Conservation (phyloP, 2,113 vertebrate genomes). For the Macaca nemestrina region DNA sequence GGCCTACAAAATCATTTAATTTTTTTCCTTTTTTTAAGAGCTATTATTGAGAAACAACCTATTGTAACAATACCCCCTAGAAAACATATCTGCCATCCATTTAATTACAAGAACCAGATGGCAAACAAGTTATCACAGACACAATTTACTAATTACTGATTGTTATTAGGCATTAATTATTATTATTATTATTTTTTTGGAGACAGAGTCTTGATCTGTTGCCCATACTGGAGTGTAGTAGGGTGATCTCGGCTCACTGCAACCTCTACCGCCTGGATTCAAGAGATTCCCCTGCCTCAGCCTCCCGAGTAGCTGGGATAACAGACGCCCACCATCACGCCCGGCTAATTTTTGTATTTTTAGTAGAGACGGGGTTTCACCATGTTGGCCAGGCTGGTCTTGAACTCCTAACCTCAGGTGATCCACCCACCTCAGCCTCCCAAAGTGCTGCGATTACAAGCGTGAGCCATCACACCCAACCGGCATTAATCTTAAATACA, state of each 20-base stretch:
- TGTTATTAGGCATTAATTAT: background rate
- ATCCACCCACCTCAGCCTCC: background rate
- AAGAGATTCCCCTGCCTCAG: background rate
- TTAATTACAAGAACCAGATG: background rate
- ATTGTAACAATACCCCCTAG: background rate
- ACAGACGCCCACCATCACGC: background rate
- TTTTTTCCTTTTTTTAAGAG: background rate
- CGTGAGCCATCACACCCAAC: background rate
- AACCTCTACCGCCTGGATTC: background rate
- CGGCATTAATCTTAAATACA: background rate
- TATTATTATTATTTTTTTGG: background rate
- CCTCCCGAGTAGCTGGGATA: background rate
- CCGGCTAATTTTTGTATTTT: background rate
- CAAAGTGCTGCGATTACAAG: background rate
- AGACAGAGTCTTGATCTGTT: background rate
- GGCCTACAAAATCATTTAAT: background rate
- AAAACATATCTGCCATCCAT: background rate
- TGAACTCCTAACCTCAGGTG: background rate
- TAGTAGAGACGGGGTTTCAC: background rate
- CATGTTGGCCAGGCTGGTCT: background rate
- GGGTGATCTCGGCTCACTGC: background rate
- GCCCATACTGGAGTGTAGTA: background rate
- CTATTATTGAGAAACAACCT: background rate
- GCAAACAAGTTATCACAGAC: background rate
- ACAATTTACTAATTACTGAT: background rate